Conservation (phyloP, 2,888 invertebrate genomes). For the Portevinia maculata region DNA sequence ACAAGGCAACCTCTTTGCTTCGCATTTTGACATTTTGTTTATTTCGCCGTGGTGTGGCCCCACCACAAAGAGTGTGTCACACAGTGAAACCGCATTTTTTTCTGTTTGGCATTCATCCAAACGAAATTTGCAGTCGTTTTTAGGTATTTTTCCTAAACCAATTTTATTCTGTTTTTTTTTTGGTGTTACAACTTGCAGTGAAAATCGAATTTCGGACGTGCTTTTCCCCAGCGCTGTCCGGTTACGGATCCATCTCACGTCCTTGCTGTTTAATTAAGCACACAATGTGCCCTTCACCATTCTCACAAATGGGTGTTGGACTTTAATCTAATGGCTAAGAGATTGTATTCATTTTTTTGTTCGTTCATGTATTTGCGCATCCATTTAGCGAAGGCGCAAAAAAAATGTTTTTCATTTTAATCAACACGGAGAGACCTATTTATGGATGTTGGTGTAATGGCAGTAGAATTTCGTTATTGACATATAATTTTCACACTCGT, state of each 20-base stretch:
- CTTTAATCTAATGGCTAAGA: constrained; percentile 49
- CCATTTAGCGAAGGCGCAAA: constrained; percentile 36
- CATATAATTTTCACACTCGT: constrained; percentile 46
- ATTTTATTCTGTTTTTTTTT: constrained; percentile 16
- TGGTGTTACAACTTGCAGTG: constrained; percentile 45
- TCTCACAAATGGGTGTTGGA: constrained; percentile 53
- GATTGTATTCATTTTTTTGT: neutral
- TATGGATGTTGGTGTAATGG: constrained; percentile 52
- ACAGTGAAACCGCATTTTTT: constrained; percentile 7
- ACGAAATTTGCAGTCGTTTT: constrained; percentile 41
- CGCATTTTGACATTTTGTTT: constrained; percentile 47
- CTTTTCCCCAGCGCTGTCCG: constrained; percentile 35
- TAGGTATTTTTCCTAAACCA: neutral
- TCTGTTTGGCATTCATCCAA: constrained; percentile 47
- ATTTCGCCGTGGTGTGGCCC: neutral
- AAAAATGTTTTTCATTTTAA: constrained; percentile 30
- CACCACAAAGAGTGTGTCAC: neutral
- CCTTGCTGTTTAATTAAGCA: constrained; percentile 63
- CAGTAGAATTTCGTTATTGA: constrained; percentile 38
- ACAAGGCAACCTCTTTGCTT: constrained; percentile 16
- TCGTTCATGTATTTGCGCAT: constrained; percentile 44
- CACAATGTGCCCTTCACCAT: constrained; percentile 35
- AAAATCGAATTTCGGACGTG: constrained; percentile 59
- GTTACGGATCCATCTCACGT: constrained; percentile 60
- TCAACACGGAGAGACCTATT: constrained; percentile 44